phyloP scores from a whole-genome alignment of 1,140 invertebrate species.

The Drosophila pachea region DNA sequence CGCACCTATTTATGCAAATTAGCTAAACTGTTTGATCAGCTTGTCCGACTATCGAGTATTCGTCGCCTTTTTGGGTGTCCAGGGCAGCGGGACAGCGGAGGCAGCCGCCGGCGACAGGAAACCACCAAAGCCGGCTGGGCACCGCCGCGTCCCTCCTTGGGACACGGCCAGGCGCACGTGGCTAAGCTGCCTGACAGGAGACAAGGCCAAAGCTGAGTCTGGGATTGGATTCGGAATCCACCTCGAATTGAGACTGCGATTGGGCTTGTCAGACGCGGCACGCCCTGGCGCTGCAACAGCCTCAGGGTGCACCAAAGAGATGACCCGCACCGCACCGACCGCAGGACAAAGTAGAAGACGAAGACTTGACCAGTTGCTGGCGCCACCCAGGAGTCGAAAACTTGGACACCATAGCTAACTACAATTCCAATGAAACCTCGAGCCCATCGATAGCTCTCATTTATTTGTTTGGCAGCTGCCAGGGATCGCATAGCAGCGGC shows the following conservation, averaged over 20 bases:
- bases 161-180: slow-evolving; percentile 41
- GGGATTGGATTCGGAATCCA: slow-evolving; percentile 6
- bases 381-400: slow-evolving; percentile 22
- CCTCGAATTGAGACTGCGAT: neutral
- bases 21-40: slow-evolving; percentile 64
- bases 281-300: slow-evolving; percentile 18
- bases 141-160: neutral
- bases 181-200: slow-evolving; percentile 31
- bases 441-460: too few species aligned
- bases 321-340: too few species aligned
- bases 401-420: too few species aligned
- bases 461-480: too few species aligned
- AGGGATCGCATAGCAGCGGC: neutral
- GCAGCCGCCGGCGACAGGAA: slow-evolving; percentile 39
- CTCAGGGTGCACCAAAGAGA: slow-evolving; percentile 32
- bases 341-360: too few species aligned
- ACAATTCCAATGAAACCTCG: too few species aligned
- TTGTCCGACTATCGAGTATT: slow-evolving; percentile 65
- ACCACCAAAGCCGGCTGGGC: slow-evolving; percentile 1
- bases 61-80: slow-evolving; percentile 51
- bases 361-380: too few species aligned
- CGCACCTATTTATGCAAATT: slow-evolving; percentile 40
- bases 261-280: slow-evolving; percentile 24
- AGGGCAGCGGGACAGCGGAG: neutral
- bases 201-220: slow-evolving; percentile 25